These are phyloP conservation scores for Villa cingulata DNA, from an alignment of 2,888 invertebrate genomes.

Conservation along the genomic window DNA sequence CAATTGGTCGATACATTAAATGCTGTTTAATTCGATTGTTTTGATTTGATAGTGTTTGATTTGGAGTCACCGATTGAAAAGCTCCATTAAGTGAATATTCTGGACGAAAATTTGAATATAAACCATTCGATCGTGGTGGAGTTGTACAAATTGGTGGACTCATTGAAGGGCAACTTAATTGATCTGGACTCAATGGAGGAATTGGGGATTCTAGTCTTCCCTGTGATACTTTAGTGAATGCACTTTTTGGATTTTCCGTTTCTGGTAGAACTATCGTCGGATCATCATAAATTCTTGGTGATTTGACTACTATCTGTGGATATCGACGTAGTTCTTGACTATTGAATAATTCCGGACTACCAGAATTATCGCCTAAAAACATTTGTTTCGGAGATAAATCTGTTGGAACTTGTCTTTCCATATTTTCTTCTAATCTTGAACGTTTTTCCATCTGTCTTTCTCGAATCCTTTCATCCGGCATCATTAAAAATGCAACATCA, in stretches of 20 bases:
- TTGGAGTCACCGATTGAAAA: conserved; percentile 32
- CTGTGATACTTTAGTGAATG: conserved; percentile 63
- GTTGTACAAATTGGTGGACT: conserved; percentile 55
- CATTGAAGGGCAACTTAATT: conserved; percentile 61
- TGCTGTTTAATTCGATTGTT: conserved; percentile 33
- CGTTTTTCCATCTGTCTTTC: conserved; percentile 40
- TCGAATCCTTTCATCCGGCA: conserved; percentile 69
- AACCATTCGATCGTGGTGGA: conserved; percentile 38
- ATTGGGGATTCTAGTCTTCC: conserved; percentile 35
- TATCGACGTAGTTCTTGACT: conserved; percentile 27
- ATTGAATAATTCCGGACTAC: conserved; percentile 23
- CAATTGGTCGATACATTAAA: conserved; percentile 26
- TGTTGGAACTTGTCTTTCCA: conserved; percentile 30
- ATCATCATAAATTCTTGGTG: conserved; percentile 32
- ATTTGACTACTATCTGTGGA: conserved; percentile 23
- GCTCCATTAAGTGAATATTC: conserved; percentile 34
- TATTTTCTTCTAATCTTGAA: conserved; percentile 38
- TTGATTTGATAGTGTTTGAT: conserved; percentile 24
- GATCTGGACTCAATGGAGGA: conserved; percentile 63
- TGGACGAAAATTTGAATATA: conserved; percentile 32
- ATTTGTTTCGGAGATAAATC: conserved; percentile 32
- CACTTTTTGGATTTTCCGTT: conserved; percentile 51
- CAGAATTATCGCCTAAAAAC: conserved; percentile 1
- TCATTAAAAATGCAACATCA: conserved; percentile 81
- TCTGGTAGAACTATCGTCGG: conserved; percentile 30